These are phyloP conservation scores for Drosophila gaucha DNA, from an alignment of 2,888 invertebrate species.

Conservation along the genomic window DNA sequence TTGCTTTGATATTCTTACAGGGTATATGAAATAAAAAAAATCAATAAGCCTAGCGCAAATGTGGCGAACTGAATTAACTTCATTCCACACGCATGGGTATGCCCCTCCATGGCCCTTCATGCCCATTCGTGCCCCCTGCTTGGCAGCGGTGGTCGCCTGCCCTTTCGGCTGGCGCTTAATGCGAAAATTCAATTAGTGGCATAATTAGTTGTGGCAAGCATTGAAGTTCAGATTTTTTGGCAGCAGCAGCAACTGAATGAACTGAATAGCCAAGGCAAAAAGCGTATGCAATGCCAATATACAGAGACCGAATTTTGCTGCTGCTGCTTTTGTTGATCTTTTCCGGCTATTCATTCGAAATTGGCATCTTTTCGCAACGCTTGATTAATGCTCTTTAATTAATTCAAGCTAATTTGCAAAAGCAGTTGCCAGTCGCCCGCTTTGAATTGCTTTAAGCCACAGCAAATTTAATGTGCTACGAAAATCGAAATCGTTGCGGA, in stretches of 20 bases:
- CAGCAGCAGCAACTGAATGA: conserved; percentile 35
- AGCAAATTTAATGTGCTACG: conserved; percentile 32
- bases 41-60: conserved; percentile 60
- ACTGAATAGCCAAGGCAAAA: conserved; percentile 44
- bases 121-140: conserved; percentile 8
- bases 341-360: conserved; percentile 45
- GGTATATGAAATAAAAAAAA: conserved; percentile 48
- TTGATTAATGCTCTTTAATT: conserved; percentile 80
- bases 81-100: conserved; percentile 61
- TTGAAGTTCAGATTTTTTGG: conserved; percentile 77
- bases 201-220: conserved; percentile 83
- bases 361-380: conserved; percentile 54
- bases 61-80: conserved; percentile 67
- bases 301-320: conserved; percentile 18
- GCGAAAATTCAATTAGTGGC: conserved; percentile 83
- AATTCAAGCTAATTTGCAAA: conserved; percentile 72
- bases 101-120: not conserved
- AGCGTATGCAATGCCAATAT: conserved; percentile 43
- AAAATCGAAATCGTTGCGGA: conserved; percentile 13
- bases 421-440: conserved; percentile 18
- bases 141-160: conserved; percentile 20
- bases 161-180: conserved; percentile 68
- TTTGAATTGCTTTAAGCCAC: conserved; percentile 31
- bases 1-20: conserved; percentile 2
- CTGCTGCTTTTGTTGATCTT: conserved; percentile 56